phyloP scores from a whole-genome alignment of 2,113 vertebrate species.

The Oceanodroma tethys region DNA sequence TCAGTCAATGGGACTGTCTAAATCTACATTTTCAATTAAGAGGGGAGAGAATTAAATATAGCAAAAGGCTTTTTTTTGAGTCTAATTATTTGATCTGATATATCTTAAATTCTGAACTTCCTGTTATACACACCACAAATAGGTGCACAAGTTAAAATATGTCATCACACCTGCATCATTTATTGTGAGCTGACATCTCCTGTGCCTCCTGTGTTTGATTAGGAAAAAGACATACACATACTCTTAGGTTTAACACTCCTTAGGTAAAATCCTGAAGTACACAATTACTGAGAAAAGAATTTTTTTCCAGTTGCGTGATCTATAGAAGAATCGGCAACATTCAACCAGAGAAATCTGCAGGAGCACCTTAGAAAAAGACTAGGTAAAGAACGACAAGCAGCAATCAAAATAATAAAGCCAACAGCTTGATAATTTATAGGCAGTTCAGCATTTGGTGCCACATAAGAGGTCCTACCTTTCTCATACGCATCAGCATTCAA shows the following conservation, averaged over 20 bases:
- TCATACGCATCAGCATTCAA: neutral
- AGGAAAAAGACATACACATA: neutral
- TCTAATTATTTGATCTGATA: neutral
- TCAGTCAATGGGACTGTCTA: neutral
- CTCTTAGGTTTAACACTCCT: neutral
- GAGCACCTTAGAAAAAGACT: neutral
- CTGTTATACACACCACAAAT: neutral
- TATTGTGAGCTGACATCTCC: neutral
- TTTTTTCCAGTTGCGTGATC: neutral
- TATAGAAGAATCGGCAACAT: neutral
- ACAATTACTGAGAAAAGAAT: neutral
- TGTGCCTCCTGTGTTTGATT: neutral
- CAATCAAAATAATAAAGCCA: neutral
- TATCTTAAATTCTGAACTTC: neutral
- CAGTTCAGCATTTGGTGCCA: neutral
- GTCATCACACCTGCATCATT: neutral
- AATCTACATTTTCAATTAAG: neutral
- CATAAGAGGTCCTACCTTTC: neutral
- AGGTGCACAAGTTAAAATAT: neutral
- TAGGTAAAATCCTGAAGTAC: neutral
- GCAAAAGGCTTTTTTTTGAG: neutral
- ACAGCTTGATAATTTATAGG: neutral
- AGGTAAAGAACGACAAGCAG: neutral
- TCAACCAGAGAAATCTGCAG: neutral
- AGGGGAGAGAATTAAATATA: neutral